Evolutionary conservation across 2,888 invertebrate species (phyloP).

Genomic region (Ditylenchus weischeri): DNA sequence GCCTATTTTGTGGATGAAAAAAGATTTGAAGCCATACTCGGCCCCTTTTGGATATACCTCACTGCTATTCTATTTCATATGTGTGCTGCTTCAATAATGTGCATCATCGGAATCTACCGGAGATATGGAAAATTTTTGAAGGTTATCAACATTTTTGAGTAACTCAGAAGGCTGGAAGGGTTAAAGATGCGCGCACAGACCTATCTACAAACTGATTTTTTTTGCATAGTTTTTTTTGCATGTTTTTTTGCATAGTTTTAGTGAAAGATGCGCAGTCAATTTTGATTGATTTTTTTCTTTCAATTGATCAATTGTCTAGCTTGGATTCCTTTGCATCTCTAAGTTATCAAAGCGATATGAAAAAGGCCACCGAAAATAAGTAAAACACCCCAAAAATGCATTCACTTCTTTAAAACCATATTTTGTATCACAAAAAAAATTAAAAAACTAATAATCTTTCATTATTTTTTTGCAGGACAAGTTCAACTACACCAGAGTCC

Average conservation of each 20-base stretch:
- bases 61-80: conserved; percentile 55
- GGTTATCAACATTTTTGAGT: conserved; percentile 19
- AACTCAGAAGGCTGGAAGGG: too few species aligned
- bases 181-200: not conserved
- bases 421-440: too few species aligned
- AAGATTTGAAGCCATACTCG: conserved; percentile 40
- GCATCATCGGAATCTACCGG: conserved; percentile 44
- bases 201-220: not conserved
- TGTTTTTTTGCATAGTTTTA: too few species aligned
- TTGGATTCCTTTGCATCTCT: too few species aligned
- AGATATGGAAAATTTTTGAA: conserved; percentile 35
- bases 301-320: too few species aligned
- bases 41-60: conserved; percentile 57
- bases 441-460: too few species aligned
- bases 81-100: conserved; percentile 52
- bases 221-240: too few species aligned
- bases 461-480: conserved; percentile 26
- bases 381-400: too few species aligned
- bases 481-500: conserved; percentile 23
- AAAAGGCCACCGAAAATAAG: too few species aligned
- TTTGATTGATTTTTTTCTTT: too few species aligned
- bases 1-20: conserved; percentile 43
- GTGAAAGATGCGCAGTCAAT: too few species aligned
- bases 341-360: too few species aligned
- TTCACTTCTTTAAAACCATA: not conserved